Conservation (phyloP, 2,113 vertebrate species). For the Antechinus stuartii region DNA sequence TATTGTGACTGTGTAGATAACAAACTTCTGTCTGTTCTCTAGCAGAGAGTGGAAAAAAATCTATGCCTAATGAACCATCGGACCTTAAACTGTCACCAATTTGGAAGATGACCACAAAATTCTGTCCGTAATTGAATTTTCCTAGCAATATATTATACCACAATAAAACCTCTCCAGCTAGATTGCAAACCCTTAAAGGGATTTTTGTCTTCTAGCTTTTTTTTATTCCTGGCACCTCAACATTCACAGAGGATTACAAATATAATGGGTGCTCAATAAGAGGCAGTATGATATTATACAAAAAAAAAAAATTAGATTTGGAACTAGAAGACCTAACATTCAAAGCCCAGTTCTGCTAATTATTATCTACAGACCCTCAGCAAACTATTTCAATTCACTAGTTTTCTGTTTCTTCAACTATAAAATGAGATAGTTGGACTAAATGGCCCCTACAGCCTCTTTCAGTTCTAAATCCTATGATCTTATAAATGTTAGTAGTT, state of each 20-base stretch:
- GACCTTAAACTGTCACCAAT: neutral
- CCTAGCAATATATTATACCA: neutral
- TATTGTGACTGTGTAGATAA: neutral
- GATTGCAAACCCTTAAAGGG: neutral
- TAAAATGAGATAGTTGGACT: neutral
- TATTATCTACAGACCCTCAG: neutral
- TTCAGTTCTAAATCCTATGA: neutral
- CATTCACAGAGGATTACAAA: neutral
- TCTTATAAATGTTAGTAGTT: neutral
- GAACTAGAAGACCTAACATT: neutral
- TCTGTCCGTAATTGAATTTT: neutral
- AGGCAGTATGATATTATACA: neutral
- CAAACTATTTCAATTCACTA: neutral
- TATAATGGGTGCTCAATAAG: neutral
- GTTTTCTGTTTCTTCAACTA: neutral
- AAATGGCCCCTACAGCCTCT: neutral
- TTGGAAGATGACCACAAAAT: neutral
- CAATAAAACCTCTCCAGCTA: neutral
- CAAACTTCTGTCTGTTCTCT: neutral
- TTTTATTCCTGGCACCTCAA: neutral
- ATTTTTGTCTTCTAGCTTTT: neutral
- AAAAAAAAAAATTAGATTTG: neutral
- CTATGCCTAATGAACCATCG: neutral
- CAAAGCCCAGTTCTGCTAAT: neutral
- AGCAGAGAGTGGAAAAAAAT: neutral